Evolutionary conservation across 92 coral and sea anemone genomes (phyloP).

Genomic region (Zoanthus solanderi): DNA sequence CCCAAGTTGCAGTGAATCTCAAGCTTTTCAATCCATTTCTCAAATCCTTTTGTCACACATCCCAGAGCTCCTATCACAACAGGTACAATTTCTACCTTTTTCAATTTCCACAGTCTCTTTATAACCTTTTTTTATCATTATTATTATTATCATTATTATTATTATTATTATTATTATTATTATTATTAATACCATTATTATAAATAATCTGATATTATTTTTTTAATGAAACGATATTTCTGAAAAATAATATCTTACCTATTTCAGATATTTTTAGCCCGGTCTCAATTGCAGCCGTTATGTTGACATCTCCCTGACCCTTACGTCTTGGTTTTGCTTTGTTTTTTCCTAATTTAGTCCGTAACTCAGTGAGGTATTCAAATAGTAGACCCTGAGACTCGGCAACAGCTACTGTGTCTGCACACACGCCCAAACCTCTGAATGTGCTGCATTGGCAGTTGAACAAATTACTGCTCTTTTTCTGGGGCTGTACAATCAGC

Average conservation of each 20-base stretch:
- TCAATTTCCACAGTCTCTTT: constrained; percentile 12
- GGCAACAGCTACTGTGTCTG: constrained; percentile 10
- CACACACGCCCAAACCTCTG: constrained; percentile 14
- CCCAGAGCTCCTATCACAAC: constrained; percentile 56
- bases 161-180: not conserved
- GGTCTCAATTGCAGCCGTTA: constrained; percentile 2
- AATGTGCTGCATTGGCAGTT: constrained; percentile 41
- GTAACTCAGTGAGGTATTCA: not conserved
- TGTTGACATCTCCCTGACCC: constrained; percentile 13
- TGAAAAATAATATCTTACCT: too few relatives aligned
- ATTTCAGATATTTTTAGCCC: not conserved
- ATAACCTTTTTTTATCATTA: constrained; percentile 8
- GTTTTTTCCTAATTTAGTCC: not conserved
- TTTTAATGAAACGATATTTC: not conserved
- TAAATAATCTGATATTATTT: too few relatives aligned
- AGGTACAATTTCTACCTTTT: not conserved
- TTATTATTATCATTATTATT: not conserved
- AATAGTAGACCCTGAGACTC: constrained; percentile 2
- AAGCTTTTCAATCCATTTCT: too few relatives aligned
- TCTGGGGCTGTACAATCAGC: constrained; percentile 46
- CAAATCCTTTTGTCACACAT: constrained; percentile 53
- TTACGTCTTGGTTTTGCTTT: constrained; percentile 13
- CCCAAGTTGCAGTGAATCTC: not conserved
- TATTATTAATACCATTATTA: too few relatives aligned
- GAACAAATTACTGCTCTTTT: constrained; percentile 26